Percentiles rank a stretch among this genome's conserved stretches.
Conservation (phyloP, 2,113 vertebrate species). For the Trachemys scripta region DNA sequence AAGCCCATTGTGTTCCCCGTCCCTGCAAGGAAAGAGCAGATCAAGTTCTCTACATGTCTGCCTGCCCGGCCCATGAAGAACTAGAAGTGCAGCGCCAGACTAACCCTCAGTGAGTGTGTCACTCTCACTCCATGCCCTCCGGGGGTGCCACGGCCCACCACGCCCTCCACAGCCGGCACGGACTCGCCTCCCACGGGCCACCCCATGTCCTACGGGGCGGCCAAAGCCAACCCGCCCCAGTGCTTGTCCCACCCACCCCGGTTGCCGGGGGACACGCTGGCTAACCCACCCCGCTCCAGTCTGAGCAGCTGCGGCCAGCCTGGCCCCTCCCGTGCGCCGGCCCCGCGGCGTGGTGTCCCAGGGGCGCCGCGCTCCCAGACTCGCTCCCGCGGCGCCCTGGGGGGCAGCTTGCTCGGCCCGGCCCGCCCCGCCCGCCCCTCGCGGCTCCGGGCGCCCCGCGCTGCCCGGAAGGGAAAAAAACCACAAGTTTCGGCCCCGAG, state of each 20-base stretch:
- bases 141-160: not conserved
- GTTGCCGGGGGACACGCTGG: not conserved
- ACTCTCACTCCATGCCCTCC: not conserved
- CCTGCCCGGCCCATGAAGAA: not conserved
- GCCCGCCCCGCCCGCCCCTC: not conserved
- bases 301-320: not conserved
- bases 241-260: not conserved
- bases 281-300: not conserved
- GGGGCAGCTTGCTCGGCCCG: too few relatives aligned
- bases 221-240: too few relatives aligned
- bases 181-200: not conserved
- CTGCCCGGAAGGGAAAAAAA: not conserved
- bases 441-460: not conserved
- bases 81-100: not conserved
- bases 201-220: too few relatives aligned
- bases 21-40: not conserved
- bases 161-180: not conserved
- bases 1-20: conserved; percentile 35
- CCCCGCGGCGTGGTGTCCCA: not conserved
- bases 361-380: not conserved
- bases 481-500: conserved; percentile 6
- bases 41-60: not conserved
- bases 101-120: not conserved
- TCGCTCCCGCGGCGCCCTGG: not conserved
- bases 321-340: not conserved